Percentiles rank a stretch among this genome's conserved stretches.
Conservation (phyloP, 2,888 invertebrate species). For the Norana najaformis region DNA sequence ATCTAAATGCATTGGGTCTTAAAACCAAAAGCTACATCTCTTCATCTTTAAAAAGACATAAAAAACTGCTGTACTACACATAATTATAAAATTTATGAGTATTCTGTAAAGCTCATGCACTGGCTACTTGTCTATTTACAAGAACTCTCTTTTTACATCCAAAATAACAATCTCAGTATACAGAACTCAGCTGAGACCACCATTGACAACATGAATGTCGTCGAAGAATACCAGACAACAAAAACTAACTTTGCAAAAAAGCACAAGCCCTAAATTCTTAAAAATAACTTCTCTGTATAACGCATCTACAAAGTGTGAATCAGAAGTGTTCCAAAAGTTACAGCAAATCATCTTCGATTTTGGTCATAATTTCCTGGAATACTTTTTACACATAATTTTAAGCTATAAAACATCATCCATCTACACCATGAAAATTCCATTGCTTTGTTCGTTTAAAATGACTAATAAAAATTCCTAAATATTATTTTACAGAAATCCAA, state of each 20-base stretch:
- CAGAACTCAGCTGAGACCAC: not conserved
- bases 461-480: not conserved
- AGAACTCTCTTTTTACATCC: slow-evolving; percentile 7
- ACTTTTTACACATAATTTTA: not conserved
- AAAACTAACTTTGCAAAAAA: not conserved
- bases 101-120: not conserved
- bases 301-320: not conserved
- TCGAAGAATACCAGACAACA: not conserved
- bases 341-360: too few species aligned
- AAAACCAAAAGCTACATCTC: not conserved
- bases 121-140: slow-evolving; percentile 13
- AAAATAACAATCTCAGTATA: not conserved
- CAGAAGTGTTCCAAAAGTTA: not conserved
- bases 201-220: not conserved
- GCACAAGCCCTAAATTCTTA: not conserved
- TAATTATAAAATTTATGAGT: not conserved
- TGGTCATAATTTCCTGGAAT: not conserved
- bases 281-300: not conserved
- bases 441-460: not conserved
- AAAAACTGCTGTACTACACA: not conserved
- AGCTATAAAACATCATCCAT: not conserved
- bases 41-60: not conserved
- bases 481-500: not conserved
- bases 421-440: not conserved
- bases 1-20: not conserved